Evolutionary conservation across 92 coral and sea anemone genomes (phyloP).

Genomic region (Phenganax marumi): DNA sequence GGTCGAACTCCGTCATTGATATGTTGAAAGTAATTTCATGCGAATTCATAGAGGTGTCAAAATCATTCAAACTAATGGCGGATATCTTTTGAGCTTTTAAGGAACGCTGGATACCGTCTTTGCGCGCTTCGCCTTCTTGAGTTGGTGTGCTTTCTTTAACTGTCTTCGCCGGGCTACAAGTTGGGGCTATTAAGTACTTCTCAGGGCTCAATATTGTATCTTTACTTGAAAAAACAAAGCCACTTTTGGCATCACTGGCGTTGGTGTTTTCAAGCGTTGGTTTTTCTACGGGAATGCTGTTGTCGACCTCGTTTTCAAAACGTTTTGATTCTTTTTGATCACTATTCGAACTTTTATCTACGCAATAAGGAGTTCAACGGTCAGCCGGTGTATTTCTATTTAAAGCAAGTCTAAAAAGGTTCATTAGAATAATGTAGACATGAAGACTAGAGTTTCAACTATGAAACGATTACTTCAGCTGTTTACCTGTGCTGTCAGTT

Average conservation of each 20-base stretch:
- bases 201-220: background rate
- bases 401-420: too few relatives aligned
- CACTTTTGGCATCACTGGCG: conserved; percentile 3
- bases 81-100: conserved; percentile 35
- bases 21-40: conserved; percentile 95
- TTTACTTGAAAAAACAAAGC: background rate
- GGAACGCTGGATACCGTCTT: conserved; percentile 19
- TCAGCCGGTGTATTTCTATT: too few relatives aligned
- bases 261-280: conserved; percentile 20
- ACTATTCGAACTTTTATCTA: background rate
- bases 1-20: conserved; percentile 89
- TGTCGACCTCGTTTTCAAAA: conserved; percentile 2
- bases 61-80: conserved; percentile 31
- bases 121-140: background rate
- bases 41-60: conserved; percentile 52
- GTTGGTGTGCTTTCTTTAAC: conserved; percentile 26
- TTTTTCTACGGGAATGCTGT: conserved; percentile 22
- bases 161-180: background rate
- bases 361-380: background rate
- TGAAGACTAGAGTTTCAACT: too few relatives aligned
- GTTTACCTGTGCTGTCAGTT: background rate
- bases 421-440: too few relatives aligned
- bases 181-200: background rate
- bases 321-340: conserved; percentile 25
- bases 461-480: background rate